Evolutionary conservation across 1,140 invertebrate genomes (phyloP).

Genomic region (Zaprionus nigranus): DNA sequence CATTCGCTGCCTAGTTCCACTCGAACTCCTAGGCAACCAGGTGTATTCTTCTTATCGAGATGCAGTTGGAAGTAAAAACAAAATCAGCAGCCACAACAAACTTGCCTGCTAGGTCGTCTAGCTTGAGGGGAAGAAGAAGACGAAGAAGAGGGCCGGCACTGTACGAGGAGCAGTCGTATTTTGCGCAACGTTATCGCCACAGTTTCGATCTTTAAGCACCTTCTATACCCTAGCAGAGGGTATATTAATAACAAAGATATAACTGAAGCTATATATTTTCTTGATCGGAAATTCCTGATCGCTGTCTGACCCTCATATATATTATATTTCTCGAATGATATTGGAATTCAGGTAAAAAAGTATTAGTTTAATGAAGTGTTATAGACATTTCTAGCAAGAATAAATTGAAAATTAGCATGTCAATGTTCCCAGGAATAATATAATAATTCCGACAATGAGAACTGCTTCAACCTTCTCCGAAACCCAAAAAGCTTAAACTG

Average conservation of each 20-base stretch:
- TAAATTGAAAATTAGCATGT: too few relatives aligned
- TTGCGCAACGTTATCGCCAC: slow-evolving; percentile 34
- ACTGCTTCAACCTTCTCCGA: background rate
- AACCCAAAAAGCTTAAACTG: background rate
- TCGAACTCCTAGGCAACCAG: slow-evolving; percentile 12
- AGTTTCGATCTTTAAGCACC: slow-evolving; percentile 46
- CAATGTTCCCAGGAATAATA: background rate
- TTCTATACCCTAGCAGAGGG: slow-evolving; percentile 9
- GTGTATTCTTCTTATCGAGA: slow-evolving; percentile 23
- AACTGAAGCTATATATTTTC: background rate
- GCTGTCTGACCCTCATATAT: background rate
- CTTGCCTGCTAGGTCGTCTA: background rate
- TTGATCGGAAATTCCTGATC: too few relatives aligned
- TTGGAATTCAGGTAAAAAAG: too few relatives aligned
- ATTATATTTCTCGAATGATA: too few relatives aligned
- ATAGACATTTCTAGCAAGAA: too few relatives aligned
- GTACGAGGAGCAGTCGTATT: slow-evolving; percentile 14
- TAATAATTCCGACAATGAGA: too few relatives aligned
- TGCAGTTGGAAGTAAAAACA: slow-evolving; percentile 9
- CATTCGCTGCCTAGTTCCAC: slow-evolving; percentile 1
- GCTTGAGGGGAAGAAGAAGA: background rate
- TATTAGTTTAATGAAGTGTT: too few relatives aligned
- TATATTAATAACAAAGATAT: background rate
- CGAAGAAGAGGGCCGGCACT: background rate
- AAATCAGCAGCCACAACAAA: slow-evolving; percentile 1